A percentile compares a stretch with the other conserved stretches of the same genome.
Conservation (phyloP, 1,140 invertebrate species). For the Reticulitermes speratus region DNA sequence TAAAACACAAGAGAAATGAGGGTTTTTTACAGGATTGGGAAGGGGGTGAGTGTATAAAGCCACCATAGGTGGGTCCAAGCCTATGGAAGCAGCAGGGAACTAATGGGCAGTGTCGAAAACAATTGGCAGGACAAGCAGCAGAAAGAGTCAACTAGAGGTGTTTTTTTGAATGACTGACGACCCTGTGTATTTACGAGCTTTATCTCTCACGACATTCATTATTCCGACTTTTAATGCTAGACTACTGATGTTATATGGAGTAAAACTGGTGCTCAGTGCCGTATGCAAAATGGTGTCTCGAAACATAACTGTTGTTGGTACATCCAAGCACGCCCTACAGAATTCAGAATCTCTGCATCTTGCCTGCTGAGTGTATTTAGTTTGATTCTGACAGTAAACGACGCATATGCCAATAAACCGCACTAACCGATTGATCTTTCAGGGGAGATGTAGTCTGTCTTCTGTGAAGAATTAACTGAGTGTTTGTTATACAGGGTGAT, state of each 20-base stretch:
- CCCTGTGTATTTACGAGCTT: constrained; percentile 2
- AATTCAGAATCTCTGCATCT: no score
- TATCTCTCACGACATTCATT: neutral
- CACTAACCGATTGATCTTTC: no score
- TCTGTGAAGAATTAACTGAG: no score
- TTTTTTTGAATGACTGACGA: constrained; percentile 12
- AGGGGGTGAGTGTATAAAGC: neutral
- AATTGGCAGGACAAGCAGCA: neutral
- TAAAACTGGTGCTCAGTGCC: neutral
- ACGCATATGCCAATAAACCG: no score
- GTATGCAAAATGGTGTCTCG: neutral
- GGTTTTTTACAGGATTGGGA: neutral
- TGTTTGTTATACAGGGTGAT: no score
- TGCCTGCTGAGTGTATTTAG: no score
- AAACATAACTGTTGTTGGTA: no score
- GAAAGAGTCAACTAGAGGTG: neutral
- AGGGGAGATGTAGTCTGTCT: no score
- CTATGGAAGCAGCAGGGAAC: neutral
- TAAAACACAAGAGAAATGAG: constrained; percentile 11
- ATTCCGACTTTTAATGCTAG: neutral
- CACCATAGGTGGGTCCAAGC: constrained; percentile 1
- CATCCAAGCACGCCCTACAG: no score
- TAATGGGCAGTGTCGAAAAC: constrained; percentile 15
- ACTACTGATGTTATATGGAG: neutral
- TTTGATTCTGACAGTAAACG: no score